Percentiles rank a stretch among this genome's conserved stretches.
These are phyloP conservation scores for Leptopilina clavipes DNA, from an alignment of 1,140 invertebrate genomes.

Conservation along the genomic window DNA sequence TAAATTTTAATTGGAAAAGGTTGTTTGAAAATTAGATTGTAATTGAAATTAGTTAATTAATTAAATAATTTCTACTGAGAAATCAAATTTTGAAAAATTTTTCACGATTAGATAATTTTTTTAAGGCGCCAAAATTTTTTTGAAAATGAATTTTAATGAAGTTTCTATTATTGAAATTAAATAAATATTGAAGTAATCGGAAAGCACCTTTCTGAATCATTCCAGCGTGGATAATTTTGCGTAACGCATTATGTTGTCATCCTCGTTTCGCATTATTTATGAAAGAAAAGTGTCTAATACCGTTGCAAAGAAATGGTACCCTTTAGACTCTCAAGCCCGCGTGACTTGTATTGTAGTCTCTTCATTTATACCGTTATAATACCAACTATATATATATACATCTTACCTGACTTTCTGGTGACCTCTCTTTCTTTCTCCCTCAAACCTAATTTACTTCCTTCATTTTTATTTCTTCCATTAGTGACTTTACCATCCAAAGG, in stretches of 20 bases:
- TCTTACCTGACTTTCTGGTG: not conserved
- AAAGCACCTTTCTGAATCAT: conserved; percentile 9
- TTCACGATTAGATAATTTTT: too few species aligned
- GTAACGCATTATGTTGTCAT: conserved; percentile 14
- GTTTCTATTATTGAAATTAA: not conserved
- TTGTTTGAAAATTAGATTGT: too few species aligned
- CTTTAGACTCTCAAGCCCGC: not conserved
- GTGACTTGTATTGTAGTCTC: conserved; percentile 19
- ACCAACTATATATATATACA: not conserved
- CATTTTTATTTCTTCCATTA: not conserved
- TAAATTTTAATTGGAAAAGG: too few species aligned
- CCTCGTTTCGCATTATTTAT: conserved; percentile 19
- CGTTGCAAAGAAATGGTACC: conserved; percentile 18
- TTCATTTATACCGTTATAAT: conserved; percentile 17
- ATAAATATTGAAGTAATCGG: not conserved
- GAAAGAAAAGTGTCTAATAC: conserved; percentile 10
- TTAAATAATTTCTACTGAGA: too few species aligned
- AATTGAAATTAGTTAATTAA: too few species aligned
- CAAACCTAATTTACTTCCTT: conserved; percentile 10
- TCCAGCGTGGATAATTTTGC: conserved; percentile 9
- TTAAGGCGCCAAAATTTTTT: too few species aligned
- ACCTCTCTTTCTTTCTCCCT: not conserved
- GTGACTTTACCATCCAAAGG: too few species aligned
- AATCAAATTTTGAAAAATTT: too few species aligned
- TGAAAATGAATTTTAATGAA: too few species aligned